phyloP scores from a whole-genome alignment of 2,113 vertebrate species.

The Petromus typicus region DNA sequence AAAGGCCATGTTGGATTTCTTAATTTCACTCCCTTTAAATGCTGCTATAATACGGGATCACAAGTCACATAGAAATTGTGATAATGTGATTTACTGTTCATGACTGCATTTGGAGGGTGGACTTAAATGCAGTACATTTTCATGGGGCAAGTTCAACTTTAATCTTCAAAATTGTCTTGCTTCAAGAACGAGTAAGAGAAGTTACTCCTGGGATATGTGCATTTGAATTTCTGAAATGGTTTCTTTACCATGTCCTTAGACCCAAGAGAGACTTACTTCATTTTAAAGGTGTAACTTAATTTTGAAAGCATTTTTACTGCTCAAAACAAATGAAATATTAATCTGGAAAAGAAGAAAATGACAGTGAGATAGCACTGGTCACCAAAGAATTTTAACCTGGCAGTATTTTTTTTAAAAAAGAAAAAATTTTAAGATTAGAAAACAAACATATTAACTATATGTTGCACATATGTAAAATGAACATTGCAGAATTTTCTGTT shows the following conservation, averaged over 20 bases:
- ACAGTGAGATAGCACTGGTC: background rate
- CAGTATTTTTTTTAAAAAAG: conserved; percentile 70
- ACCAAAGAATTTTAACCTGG: background rate
- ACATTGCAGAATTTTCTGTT: conserved; percentile 70
- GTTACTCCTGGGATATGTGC: background rate
- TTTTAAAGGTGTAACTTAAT: background rate
- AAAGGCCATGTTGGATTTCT: background rate
- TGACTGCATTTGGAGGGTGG: background rate
- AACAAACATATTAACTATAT: conserved; percentile 75
- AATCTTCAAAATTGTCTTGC: conserved; percentile 36
- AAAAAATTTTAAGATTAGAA: conserved; percentile 76
- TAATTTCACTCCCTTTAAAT: conserved; percentile 4
- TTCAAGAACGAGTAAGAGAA: conserved; percentile 34
- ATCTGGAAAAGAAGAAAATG: background rate
- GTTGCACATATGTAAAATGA: conserved; percentile 43
- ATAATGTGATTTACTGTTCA: conserved; percentile 7
- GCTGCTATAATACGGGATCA: background rate
- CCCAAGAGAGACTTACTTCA: background rate
- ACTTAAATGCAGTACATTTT: background rate
- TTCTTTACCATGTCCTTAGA: background rate
- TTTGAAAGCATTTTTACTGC: background rate
- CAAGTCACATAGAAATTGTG: background rate
- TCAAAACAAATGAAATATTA: background rate
- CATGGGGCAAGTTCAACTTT: background rate
- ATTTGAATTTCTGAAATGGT: background rate